Evolutionary conservation across 2,888 invertebrate genomes (phyloP), one percentile per base, ranked within the genome.

Genomic region (Ophion ellenae): DNA sequence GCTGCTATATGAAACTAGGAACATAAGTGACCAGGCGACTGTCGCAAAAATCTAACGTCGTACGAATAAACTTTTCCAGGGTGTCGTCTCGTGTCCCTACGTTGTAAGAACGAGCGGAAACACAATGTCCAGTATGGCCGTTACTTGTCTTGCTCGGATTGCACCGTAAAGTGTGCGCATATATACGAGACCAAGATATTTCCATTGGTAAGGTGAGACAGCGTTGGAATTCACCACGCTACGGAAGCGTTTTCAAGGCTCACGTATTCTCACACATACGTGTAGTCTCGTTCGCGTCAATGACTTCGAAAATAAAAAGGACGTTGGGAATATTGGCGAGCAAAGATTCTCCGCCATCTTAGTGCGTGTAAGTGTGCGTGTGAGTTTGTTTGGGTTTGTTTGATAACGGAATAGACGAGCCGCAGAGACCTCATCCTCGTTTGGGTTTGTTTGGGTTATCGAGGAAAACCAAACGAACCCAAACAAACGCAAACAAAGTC

Each of bases 111-210:
- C 70, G 75, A 70, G 81, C 69, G 70, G 14, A 70, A 70, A 64
- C 81, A 70, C 76, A 76, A 47, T 70, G 70, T 81, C 70, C 75
- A 70, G 63, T 76, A 76, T 61, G 63, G 64, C 75, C 67, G 59
- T 81, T 74, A 67, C 57, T 74, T 17, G 53, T 61, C 47, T 61
- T 67, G 74, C 24, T 36, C 11, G 74, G 67, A 59, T 67, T 32
- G 67, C 61, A 67, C 67, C 67, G 74, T 81, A 74, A 81, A 81
- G 74, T 32, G 24, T 66, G 32, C 66, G 17, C 53, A 71, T 61
- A n/a, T 32, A 14, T 63, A 20, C 61, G 11, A 45, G 32, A 36
- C 57, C 11, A 61, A 61, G 10, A 61, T 20, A 76, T 76, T 17
- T 66, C 24, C 57, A 24, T 77, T 36, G 57, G 77, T 40, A 57